Evolutionary conservation across 2,113 vertebrate species (phyloP).

Genomic region (Pagrus major): DNA sequence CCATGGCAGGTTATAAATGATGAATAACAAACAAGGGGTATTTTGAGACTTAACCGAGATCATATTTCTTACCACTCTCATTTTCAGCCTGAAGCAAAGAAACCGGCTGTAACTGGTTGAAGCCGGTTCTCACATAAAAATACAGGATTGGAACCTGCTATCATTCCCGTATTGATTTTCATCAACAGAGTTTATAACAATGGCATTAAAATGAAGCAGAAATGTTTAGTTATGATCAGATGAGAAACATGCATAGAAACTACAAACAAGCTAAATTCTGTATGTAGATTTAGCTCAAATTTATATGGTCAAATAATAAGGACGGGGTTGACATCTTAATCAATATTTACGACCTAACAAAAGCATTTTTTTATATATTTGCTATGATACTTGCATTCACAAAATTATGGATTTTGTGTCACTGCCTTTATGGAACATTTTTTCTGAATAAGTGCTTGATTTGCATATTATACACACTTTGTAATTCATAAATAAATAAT

Average conservation of each 20-base stretch:
- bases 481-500: not conserved
- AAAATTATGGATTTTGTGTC: not conserved
- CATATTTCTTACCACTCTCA: conserved; percentile 41
- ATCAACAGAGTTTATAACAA: not conserved
- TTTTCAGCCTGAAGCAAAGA: conserved; percentile 29
- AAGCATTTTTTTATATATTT: not conserved
- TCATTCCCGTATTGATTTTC: not conserved
- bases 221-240: not conserved
- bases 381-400: not conserved
- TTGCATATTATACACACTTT: not conserved
- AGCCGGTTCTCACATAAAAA: conserved; percentile 29
- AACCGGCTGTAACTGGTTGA: conserved; percentile 39
- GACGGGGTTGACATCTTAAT: not conserved
- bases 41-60: conserved; percentile 6
- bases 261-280: not conserved
- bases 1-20: conserved; percentile 7
- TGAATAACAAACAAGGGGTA: not conserved
- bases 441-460: not conserved
- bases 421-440: too few species aligned
- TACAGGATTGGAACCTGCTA: not conserved
- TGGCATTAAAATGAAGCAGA: not conserved
- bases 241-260: not conserved
- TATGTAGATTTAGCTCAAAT: not conserved
- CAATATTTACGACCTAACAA: not conserved
- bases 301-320: not conserved